phyloP scores from a whole-genome alignment of 2,888 invertebrate species.

The Tillus elongatus region DNA sequence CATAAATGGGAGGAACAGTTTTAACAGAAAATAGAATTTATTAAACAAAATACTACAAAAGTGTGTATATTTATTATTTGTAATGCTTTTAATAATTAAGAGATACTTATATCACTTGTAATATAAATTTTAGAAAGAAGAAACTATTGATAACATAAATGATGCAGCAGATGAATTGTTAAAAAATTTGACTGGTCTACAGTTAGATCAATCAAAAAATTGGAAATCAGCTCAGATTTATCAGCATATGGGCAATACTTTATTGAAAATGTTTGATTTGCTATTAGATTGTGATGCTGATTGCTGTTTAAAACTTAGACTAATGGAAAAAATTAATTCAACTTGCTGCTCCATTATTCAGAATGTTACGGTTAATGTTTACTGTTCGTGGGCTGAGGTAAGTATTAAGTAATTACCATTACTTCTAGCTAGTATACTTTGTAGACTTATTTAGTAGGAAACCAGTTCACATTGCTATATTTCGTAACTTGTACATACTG shows the following conservation, averaged over 20 bases:
- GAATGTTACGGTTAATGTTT: conserved; percentile 34
- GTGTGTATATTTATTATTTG: too few relatives aligned
- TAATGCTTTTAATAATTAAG: too few relatives aligned
- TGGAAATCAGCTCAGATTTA: conserved; percentile 25
- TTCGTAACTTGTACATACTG: too few relatives aligned
- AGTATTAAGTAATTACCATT: conserved; percentile 9
- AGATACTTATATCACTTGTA: too few relatives aligned
- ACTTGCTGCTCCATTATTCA: conserved; percentile 26
- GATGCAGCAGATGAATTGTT: conserved; percentile 26
- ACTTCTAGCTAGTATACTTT: too few relatives aligned
- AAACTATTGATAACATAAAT: conserved; percentile 22
- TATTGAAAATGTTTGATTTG: conserved; percentile 30
- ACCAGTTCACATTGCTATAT: too few relatives aligned
- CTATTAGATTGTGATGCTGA: conserved; percentile 19
- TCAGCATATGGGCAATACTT: conserved; percentile 31
- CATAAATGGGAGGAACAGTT: too few relatives aligned
- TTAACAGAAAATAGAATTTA: too few relatives aligned
- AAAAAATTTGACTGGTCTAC: conserved; percentile 25
- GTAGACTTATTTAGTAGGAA: too few relatives aligned
- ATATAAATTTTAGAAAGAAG: conserved; percentile 27
- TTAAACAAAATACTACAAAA: too few relatives aligned
- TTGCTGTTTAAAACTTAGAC: not conserved
- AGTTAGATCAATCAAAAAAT: conserved; percentile 23
- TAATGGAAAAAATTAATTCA: conserved; percentile 5
- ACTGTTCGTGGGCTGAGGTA: conserved; percentile 37